Evolutionary conservation across 2,888 invertebrate genomes (phyloP).

Genomic region (Xylophagus ater): DNA sequence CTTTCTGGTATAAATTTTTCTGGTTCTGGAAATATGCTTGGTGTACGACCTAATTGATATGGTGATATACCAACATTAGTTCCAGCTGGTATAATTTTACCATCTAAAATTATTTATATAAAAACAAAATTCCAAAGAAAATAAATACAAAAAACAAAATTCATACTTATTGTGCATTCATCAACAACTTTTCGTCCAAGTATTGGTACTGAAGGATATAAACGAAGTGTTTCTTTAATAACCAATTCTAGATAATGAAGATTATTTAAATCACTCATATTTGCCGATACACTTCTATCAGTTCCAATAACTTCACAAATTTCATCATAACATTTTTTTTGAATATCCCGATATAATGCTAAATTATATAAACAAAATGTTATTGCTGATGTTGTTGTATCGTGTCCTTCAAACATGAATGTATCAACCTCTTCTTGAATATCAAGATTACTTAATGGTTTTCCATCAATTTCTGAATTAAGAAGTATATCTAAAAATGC

Average conservation of each 20-base stretch:
- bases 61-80: constrained; percentile 34
- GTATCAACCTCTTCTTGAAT: constrained; percentile 62
- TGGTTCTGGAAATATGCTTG: constrained; percentile 30
- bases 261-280: constrained; percentile 30
- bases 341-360: constrained; percentile 40
- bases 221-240: constrained; percentile 34
- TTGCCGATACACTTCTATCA: constrained; percentile 27
- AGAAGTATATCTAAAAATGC: constrained; percentile 58
- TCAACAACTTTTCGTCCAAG: constrained; percentile 30
- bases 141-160: not conserved
- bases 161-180: constrained; percentile 34
- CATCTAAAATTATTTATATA: constrained; percentile 25
- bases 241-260: constrained; percentile 34
- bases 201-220: constrained; percentile 36
- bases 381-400: constrained; percentile 43
- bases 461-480: constrained; percentile 47
- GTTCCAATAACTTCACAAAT: constrained; percentile 35
- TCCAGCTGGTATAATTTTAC: constrained; percentile 34
- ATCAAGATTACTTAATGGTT: constrained; percentile 46
- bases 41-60: constrained; percentile 28
- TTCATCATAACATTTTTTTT: constrained; percentile 41
- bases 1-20: constrained; percentile 35
- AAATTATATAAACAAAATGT: constrained; percentile 43
- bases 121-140: not conserved
- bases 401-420: constrained; percentile 57